phyloP scores from a whole-genome alignment of 1,140 invertebrate genomes.

The Ceratosolen solmsi region DNA sequence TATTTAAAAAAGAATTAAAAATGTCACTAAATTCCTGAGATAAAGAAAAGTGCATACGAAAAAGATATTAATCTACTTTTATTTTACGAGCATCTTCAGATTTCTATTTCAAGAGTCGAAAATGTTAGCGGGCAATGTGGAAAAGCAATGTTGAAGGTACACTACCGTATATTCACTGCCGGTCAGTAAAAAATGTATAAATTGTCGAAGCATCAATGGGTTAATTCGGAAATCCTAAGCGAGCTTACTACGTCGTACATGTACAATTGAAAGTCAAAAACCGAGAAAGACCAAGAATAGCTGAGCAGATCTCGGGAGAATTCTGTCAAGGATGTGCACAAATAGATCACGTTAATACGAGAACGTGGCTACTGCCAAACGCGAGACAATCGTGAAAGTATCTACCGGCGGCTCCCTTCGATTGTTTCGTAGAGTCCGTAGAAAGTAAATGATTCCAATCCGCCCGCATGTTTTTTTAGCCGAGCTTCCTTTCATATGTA shows the following conservation, averaged over 20 bases:
- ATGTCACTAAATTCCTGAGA: too few relatives aligned
- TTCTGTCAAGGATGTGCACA: not conserved
- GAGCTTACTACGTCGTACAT: not conserved
- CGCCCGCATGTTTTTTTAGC: not conserved
- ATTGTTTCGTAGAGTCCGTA: constrained; percentile 36
- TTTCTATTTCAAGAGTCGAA: constrained; percentile 2
- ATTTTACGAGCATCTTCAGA: not conserved
- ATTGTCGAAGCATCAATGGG: not conserved
- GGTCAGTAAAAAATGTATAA: not conserved
- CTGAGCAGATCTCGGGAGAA: not conserved
- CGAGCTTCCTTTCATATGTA: not conserved
- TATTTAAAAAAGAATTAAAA: too few relatives aligned
- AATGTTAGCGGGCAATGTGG: not conserved
- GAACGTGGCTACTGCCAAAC: constrained; percentile 18
- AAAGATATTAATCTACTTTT: not conserved
- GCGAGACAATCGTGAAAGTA: constrained; percentile 50
- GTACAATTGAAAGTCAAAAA: constrained; percentile 42
- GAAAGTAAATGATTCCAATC: constrained; percentile 45
- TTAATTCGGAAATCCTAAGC: too few relatives aligned
- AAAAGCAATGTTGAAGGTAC: not conserved
- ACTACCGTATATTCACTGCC: not conserved
- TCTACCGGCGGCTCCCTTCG: not conserved
- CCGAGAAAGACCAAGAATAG: not conserved
- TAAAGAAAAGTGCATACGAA: not conserved
- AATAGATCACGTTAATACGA: constrained; percentile 33